Evolutionary conservation across 1,140 invertebrate genomes (phyloP), one percentile per base, ranked within the genome.

Genomic region (Drosophila seguyi): DNA sequence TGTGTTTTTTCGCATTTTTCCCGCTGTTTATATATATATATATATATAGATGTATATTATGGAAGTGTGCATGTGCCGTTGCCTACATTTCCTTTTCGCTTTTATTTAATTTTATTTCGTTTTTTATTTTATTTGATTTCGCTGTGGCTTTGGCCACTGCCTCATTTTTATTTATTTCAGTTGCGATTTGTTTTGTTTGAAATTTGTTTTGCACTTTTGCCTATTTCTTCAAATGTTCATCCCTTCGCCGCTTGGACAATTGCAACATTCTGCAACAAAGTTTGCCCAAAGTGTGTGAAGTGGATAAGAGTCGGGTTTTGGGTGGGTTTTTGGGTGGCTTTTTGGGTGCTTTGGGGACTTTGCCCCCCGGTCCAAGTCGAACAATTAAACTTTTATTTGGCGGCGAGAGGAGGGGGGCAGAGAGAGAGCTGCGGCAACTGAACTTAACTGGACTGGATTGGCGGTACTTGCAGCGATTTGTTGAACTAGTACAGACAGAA

Each of bases 351-450:
- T 48, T 50, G 31, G 55, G 57, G 53, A 68, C 58, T 78, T 50
- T 42, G 41, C 13, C 14, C 14, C 14, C n/a, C n/a, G 38, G 36
- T 55, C 71, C 75, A 84, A 84, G 81, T 61, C 76, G 67, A 75
- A 79, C 80, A 83, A 83, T 83, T 83, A 83, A 83, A 84, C 75
- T 84, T 79, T 84, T 71, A 50, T 55, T 53, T 36, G 18, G 29
- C 18, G 7, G 18, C 53, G 20, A 38, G 18, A 2, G 41, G 4
- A 25, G 20, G n/a, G n/a, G n/a, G n/a, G n/a, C n/a, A n/a, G n/a
- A n/a, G n/a, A n/a, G n/a, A 7, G n/a, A n/a, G 42, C 20, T 29
- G 22, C 8, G 27, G 39, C 48, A 18, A 41, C 22, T 42, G 10
- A 42, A 47, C 41, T 69, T 47, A 72, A 58, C 52, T 45, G 65